A percentile compares a stretch with the other conserved stretches of the same genome.
These are phyloP conservation scores for Drosophila nr. perissopoda DNA, from an alignment of 2,888 invertebrate genomes.

Conservation along the genomic window DNA sequence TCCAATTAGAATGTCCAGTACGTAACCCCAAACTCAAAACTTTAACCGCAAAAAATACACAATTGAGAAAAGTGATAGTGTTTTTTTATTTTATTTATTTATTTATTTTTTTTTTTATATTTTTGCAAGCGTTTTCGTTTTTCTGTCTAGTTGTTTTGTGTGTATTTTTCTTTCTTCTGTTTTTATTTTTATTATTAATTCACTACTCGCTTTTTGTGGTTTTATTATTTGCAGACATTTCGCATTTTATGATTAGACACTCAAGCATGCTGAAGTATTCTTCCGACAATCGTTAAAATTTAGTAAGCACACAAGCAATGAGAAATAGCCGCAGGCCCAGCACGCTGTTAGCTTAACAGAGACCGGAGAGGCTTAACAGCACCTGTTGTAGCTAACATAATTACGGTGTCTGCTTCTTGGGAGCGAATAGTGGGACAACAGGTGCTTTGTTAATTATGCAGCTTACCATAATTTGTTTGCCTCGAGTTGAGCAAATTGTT, in stretches of 20 bases:
- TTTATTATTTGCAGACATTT: conserved; percentile 74
- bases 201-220: conserved; percentile 40
- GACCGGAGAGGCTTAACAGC: conserved; percentile 5
- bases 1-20: conserved; percentile 73
- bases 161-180: conserved; percentile 10
- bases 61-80: conserved; percentile 80
- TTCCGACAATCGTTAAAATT: conserved; percentile 69
- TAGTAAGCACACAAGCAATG: conserved; percentile 41
- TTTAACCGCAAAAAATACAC: conserved; percentile 44
- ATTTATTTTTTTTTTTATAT: conserved; percentile 20
- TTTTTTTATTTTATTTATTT: conserved; percentile 57
- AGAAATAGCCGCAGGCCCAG: conserved; percentile 22
- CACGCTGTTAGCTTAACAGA: conserved; percentile 40
- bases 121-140: conserved; percentile 68
- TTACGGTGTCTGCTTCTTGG: conserved; percentile 16
- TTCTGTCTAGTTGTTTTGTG: conserved; percentile 29
- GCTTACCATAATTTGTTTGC: conserved; percentile 49
- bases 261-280: conserved; percentile 73
- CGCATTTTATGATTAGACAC: conserved; percentile 71
- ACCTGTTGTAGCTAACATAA: conserved; percentile 31
- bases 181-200: conserved; percentile 31
- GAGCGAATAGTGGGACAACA: conserved; percentile 8
- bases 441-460: conserved; percentile 56
- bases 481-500: conserved; percentile 20
- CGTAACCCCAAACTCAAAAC: conserved; percentile 20